Percentiles rank a stretch among this genome's conserved stretches.
Conservation (phyloP, 92 coral and sea anemone species). For the Blastomussa wellsi region DNA sequence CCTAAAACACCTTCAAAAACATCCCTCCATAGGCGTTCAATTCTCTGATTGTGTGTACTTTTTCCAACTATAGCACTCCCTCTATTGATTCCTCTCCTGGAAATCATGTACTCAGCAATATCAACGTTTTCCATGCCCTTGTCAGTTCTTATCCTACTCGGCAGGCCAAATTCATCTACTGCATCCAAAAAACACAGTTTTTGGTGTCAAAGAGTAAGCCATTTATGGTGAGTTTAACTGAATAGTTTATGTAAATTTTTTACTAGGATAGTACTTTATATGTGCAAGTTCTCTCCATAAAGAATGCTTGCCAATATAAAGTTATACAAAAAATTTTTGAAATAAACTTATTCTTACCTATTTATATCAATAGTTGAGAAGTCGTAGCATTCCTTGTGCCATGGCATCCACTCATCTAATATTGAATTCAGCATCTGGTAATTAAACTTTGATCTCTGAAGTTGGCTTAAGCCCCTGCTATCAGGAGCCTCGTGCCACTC, state of each 20-base stretch:
- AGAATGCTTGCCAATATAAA: neutral
- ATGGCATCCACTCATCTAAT: slow-evolving; percentile 22
- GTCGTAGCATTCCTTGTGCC: slow-evolving; percentile 4
- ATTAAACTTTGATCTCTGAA: neutral
- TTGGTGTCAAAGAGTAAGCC: too few species aligned
- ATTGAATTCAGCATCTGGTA: neutral
- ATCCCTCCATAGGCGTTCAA: slow-evolving; percentile 70
- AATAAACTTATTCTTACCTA: neutral
- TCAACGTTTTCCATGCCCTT: slow-evolving; percentile 73
- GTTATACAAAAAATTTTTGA: neutral
- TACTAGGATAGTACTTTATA: too few species aligned
- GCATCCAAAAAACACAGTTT: slow-evolving; percentile 56
- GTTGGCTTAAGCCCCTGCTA: slow-evolving; percentile 58
- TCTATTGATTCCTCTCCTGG: slow-evolving; percentile 55
- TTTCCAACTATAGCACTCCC: slow-evolving; percentile 70
- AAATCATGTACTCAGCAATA: slow-evolving; percentile 74
- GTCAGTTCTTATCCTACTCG: slow-evolving; percentile 75
- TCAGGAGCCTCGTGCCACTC: slow-evolving; percentile 73
- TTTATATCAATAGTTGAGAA: slow-evolving; percentile 10
- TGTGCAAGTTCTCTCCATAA: too few species aligned
- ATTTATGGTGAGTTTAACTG: too few species aligned
- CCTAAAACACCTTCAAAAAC: slow-evolving; percentile 69
- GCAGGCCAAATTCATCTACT: slow-evolving; percentile 58
- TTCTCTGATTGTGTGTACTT: too few species aligned
- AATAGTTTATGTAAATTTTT: too few species aligned